Evolutionary conservation across 2,113 vertebrate genomes (phyloP).

Genomic region (Rhinichthys klamathensis): DNA sequence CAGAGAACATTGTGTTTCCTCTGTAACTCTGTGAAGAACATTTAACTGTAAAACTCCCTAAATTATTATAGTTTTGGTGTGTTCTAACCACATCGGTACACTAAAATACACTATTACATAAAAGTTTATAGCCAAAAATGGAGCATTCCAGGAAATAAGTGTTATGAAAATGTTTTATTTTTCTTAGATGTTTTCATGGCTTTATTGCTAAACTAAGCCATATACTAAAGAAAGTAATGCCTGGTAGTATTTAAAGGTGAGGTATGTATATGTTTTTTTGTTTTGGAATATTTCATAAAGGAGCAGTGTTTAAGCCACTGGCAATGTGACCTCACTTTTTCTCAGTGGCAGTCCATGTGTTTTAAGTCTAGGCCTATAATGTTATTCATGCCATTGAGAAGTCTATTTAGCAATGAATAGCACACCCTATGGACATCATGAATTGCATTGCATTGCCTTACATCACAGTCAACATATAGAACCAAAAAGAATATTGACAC

Average conservation of each 20-base stretch:
- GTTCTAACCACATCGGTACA: not conserved
- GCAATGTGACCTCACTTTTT: not conserved
- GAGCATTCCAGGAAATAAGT: not conserved
- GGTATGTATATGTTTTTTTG: not conserved
- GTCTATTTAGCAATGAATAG: not conserved
- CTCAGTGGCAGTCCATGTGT: not conserved
- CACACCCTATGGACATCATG: not conserved
- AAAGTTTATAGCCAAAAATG: not conserved
- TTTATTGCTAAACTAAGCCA: not conserved
- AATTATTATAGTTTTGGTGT: not conserved
- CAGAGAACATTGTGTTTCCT: slow-evolving; percentile 38
- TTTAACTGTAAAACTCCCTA: not conserved
- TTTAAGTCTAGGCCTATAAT: not conserved
- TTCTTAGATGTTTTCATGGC: not conserved
- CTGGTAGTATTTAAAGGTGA: slow-evolving; percentile 14
- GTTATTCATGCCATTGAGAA: not conserved
- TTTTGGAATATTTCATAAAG: slow-evolving; percentile 5
- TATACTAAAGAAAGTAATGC: not conserved
- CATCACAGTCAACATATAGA: not conserved
- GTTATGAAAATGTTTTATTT: not conserved
- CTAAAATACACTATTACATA: slow-evolving; percentile 8
- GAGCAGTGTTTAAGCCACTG: not conserved
- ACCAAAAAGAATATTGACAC: not conserved
- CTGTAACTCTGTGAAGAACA: not conserved
- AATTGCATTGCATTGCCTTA: not conserved